phyloP scores from a whole-genome alignment of 2,888 invertebrate species.

The Frankliniella fusca region DNA sequence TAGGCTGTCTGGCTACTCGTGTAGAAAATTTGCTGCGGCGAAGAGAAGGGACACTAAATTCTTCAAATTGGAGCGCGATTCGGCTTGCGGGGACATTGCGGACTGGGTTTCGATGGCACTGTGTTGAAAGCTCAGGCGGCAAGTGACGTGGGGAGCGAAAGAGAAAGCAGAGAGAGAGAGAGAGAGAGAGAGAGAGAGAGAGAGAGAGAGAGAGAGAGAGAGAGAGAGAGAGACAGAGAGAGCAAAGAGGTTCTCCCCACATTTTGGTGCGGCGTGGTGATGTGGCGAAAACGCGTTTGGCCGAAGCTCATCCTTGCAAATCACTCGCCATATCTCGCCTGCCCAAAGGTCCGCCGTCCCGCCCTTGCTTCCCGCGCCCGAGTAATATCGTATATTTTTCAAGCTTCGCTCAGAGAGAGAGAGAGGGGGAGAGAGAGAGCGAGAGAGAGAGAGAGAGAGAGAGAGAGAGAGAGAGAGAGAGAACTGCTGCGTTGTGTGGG shows the following conservation, averaged over 20 bases:
- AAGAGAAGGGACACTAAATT: too few species aligned
- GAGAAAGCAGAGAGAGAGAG: too few species aligned
- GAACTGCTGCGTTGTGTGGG: neutral
- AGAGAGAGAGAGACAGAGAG: too few species aligned
- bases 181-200: too few species aligned
- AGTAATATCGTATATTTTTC: constrained; percentile 20
- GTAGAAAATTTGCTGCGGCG: too few species aligned
- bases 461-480: neutral
- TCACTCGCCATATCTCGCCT: constrained; percentile 25
- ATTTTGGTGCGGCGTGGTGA: neutral
- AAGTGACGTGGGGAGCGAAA: too few species aligned
- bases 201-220: too few species aligned
- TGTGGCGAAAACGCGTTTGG: neutral
- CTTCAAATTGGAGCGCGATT: too few species aligned
- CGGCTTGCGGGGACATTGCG: too few species aligned
- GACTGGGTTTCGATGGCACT: too few species aligned
- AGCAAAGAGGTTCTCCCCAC: neutral
- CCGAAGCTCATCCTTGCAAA: constrained; percentile 4
- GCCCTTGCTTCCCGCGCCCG: neutral
- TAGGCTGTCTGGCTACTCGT: too few species aligned
- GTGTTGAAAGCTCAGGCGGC: too few species aligned
- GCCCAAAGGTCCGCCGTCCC: neutral
- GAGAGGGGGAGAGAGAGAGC: neutral
- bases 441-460: neutral
- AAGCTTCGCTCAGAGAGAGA: neutral